These are phyloP conservation scores for Watsonalla binaria DNA, from an alignment of 2,888 invertebrate species.

Conservation along the genomic window DNA sequence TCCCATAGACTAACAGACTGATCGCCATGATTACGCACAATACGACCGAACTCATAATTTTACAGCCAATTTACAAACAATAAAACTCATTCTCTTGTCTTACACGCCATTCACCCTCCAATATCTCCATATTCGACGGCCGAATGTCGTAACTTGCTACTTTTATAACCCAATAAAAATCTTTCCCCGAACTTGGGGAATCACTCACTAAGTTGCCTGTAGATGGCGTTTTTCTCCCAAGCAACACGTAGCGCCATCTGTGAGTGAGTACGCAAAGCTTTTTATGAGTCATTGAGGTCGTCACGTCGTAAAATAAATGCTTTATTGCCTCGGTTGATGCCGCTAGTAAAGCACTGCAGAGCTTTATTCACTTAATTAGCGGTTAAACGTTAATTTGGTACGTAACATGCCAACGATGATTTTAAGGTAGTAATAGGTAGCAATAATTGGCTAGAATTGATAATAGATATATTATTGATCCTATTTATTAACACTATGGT, in stretches of 20 bases:
- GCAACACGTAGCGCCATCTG: slow-evolving; percentile 62
- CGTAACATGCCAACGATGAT: slow-evolving; percentile 3
- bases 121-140: slow-evolving; percentile 73
- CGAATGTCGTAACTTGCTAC: slow-evolving; percentile 67
- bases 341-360: slow-evolving; percentile 62
- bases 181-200: slow-evolving; percentile 30
- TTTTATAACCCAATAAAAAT: slow-evolving; percentile 77
- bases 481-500: too few relatives aligned
- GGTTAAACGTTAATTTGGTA: slow-evolving; percentile 12
- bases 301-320: slow-evolving; percentile 68
- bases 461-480: too few relatives aligned
- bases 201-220: slow-evolving; percentile 40
- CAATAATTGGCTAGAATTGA: too few relatives aligned
- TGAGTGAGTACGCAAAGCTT: slow-evolving; percentile 55
- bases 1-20: slow-evolving; percentile 73
- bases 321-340: slow-evolving; percentile 67
- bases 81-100: slow-evolving; percentile 76
- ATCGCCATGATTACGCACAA: slow-evolving; percentile 71
- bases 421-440: too few relatives aligned
- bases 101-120: slow-evolving; percentile 72
- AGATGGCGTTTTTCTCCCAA: slow-evolving; percentile 58
- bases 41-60: slow-evolving; percentile 76
- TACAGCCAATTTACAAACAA: slow-evolving; percentile 80
- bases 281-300: slow-evolving; percentile 67
- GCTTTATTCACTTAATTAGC: slow-evolving; percentile 5